Evolutionary conservation across 2,113 vertebrate species (phyloP).

Genomic region (Chamaetylas fuelleborni): DNA sequence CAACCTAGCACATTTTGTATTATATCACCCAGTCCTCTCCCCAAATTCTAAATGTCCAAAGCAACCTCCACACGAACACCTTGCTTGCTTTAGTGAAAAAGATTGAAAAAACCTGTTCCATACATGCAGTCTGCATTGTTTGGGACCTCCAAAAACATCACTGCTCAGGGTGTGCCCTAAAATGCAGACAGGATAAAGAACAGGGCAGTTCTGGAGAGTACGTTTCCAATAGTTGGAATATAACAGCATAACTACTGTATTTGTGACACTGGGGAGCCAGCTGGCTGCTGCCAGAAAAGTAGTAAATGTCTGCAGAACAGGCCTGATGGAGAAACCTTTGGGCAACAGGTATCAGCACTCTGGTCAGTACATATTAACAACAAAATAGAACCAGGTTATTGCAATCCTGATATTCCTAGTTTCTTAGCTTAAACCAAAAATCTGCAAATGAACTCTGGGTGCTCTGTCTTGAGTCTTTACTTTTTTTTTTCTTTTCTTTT

Average conservation of each 20-base stretch:
- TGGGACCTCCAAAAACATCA: background rate
- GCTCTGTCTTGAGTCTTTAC: background rate
- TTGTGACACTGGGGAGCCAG: background rate
- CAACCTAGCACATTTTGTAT: background rate
- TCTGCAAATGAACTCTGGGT: background rate
- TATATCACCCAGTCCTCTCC: background rate
- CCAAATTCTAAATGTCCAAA: background rate
- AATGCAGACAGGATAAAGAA: background rate
- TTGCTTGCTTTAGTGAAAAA: background rate
- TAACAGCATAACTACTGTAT: too few relatives aligned
- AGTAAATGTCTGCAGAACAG: background rate
- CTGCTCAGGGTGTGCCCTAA: background rate
- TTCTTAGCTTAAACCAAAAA: background rate
- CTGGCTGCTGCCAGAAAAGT: background rate
- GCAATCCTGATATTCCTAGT: background rate
- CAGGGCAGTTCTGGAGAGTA: background rate
- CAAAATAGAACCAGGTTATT: background rate
- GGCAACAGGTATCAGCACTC: background rate
- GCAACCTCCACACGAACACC: background rate
- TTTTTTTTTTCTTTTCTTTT: background rate
- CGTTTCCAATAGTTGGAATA: fast-evolving
- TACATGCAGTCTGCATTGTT: background rate
- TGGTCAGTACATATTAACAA: background rate
- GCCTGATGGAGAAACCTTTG: background rate
- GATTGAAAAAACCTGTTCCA: background rate